A percentile compares a stretch with the other conserved stretches of the same genome.
These are phyloP conservation scores for Mohoua ochrocephala DNA, from an alignment of 2,113 vertebrate genomes.

Conservation along the genomic window DNA sequence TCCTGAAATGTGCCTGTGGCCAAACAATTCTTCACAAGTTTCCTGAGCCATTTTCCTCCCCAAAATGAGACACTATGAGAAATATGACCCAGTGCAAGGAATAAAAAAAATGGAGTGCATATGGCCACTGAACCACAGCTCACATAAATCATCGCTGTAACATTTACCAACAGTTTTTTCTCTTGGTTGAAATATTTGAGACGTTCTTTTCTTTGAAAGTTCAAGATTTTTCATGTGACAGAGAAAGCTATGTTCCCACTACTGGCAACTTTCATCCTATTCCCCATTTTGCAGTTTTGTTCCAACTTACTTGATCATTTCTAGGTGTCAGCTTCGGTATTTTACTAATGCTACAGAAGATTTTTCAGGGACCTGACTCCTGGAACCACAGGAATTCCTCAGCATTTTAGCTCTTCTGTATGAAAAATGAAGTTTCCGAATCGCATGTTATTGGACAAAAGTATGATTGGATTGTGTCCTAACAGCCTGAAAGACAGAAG, in stretches of 20 bases:
- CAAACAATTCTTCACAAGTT: neutral
- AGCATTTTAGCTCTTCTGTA: neutral
- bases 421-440: neutral
- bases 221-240: neutral
- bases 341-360: neutral
- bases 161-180: neutral
- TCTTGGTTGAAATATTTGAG: neutral
- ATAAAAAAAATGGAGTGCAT: neutral
- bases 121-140: neutral
- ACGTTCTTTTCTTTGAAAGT: neutral
- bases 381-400: neutral
- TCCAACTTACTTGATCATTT: neutral
- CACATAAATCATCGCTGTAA: neutral
- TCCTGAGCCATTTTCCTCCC: neutral
- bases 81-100: neutral
- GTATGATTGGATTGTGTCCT: neutral
- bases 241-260: neutral
- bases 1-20: neutral
- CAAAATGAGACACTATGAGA: neutral
- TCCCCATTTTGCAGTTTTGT: neutral
- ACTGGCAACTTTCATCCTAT: neutral
- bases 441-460: neutral
- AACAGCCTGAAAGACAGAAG: neutral
- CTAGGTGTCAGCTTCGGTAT: neutral
- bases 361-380: neutral